Percentiles rank a stretch among this genome's conserved stretches.
Conservation (phyloP, 2,888 invertebrate species). For the Conistra vaccinii region DNA sequence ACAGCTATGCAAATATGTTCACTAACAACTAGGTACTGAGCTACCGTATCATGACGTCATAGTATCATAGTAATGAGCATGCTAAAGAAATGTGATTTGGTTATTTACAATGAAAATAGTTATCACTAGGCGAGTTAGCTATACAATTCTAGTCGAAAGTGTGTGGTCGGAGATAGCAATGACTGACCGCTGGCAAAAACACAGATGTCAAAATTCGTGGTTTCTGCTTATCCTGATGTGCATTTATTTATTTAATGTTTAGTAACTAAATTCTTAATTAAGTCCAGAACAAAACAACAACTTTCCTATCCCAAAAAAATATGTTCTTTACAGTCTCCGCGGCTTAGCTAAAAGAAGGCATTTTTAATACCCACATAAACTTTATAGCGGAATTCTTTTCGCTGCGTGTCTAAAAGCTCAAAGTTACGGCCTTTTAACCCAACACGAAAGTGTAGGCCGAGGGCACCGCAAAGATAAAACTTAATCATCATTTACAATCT, state of each 20-base stretch:
- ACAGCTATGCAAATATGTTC: constrained; percentile 29
- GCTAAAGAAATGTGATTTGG: neutral
- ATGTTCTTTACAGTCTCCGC: neutral
- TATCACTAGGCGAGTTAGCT: neutral
- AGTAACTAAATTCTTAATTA: neutral
- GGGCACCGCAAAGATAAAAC: constrained; percentile 33
- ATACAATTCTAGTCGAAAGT: neutral
- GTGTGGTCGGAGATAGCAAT: neutral
- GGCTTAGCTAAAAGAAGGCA: neutral
- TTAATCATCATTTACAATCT: constrained; percentile 31
- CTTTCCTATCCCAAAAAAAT: neutral
- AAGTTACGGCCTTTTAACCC: constrained; percentile 34
- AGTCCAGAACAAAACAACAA: neutral
- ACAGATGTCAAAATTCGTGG: neutral
- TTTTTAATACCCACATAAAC: constrained; percentile 27
- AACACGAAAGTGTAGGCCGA: constrained; percentile 15
- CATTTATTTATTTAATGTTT: neutral
- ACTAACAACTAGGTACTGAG: neutral
- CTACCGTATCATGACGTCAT: constrained; percentile 21
- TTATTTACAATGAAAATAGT: neutral
- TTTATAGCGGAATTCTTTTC: constrained; percentile 31
- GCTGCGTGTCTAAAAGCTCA: constrained; percentile 21
- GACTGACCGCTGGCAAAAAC: neutral
- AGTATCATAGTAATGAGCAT: neutral
- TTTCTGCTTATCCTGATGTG: no score